Percentiles rank a stretch among this genome's conserved stretches.
Evolutionary conservation across 2,888 invertebrate genomes (phyloP).

Genomic region (Pachymerium ferrugineum): DNA sequence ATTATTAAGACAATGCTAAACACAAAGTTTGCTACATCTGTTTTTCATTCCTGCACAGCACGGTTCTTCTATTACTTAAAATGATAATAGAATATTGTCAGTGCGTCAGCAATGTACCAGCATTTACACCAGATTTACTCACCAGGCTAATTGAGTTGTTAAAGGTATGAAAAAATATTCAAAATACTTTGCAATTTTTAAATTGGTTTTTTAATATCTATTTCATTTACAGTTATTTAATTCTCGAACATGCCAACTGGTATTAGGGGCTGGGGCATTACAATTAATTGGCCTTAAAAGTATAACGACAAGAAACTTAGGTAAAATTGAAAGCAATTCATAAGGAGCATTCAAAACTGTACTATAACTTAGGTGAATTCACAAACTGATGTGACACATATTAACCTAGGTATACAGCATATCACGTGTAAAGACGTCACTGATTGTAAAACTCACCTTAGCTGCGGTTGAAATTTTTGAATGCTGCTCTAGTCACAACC

Average conservation of each 20-base stretch:
- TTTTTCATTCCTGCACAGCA: slow-evolving; percentile 49
- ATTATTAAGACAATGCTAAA: neutral
- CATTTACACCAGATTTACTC: slow-evolving; percentile 71
- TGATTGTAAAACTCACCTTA: no score
- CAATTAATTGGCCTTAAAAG: slow-evolving; percentile 89
- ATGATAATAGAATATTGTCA: slow-evolving; percentile 87
- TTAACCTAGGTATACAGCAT: no score
- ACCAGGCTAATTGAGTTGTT: slow-evolving; percentile 81
- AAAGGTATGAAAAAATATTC: slow-evolving; percentile 54
- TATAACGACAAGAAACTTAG: slow-evolving; percentile 90
- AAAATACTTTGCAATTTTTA: neutral
- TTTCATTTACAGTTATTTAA: slow-evolving; percentile 49
- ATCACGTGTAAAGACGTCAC: no score
- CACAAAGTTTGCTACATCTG: slow-evolving; percentile 32
- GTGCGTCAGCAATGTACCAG: slow-evolving; percentile 69
- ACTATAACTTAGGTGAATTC: no score
- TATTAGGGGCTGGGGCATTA: slow-evolving; percentile 93
- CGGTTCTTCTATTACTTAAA: slow-evolving; percentile 78
- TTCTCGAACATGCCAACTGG: slow-evolving; percentile 70
- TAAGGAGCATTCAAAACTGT: no score
- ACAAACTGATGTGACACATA: no score
- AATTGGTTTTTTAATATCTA: neutral
- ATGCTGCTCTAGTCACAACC: no score
- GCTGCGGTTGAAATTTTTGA: no score
- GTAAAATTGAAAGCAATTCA: slow-evolving; percentile 43